Percentiles rank a stretch among this genome's conserved stretches.
Evolutionary conservation across 2,797 vertebrate species (phyloP).

Genomic region (Enteromius viviparus): DNA sequence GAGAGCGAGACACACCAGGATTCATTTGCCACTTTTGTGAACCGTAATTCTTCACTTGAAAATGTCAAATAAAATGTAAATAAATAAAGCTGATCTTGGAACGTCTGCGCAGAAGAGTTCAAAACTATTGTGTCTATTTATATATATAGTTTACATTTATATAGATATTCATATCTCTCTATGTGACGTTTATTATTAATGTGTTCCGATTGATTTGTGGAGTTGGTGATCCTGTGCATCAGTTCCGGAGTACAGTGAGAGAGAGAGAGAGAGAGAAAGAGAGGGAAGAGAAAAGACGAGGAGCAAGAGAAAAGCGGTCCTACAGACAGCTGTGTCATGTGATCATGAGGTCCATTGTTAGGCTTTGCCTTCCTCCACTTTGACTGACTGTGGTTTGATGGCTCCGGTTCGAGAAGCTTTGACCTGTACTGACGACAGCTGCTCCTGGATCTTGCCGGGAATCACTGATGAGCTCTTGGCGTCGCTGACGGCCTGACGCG

Average conservation of each 20-base stretch:
- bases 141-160: slow-evolving; percentile 56
- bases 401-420: slow-evolving; percentile 90
- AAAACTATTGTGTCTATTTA: slow-evolving; percentile 73
- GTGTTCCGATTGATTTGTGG: slow-evolving; percentile 69
- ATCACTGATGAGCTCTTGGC: slow-evolving; percentile 79
- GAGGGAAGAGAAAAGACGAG: slow-evolving; percentile 46
- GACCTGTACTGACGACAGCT: slow-evolving; percentile 78
- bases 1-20: slow-evolving; percentile 53
- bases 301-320: slow-evolving; percentile 45
- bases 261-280: slow-evolving; percentile 58
- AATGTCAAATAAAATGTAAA: slow-evolving; percentile 76
- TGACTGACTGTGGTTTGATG: slow-evolving; percentile 91
- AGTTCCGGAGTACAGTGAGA: slow-evolving; percentile 49
- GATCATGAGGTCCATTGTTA: slow-evolving; percentile 75
- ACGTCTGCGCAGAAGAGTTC: slow-evolving; percentile 79
- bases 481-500: slow-evolving; percentile 77
- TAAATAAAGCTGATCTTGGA: slow-evolving; percentile 80
- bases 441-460: slow-evolving; percentile 86
- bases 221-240: slow-evolving; percentile 63
- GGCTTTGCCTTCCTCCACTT: slow-evolving; percentile 92
- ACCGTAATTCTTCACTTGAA: slow-evolving; percentile 70
- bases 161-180: slow-evolving; percentile 76
- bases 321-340: slow-evolving; percentile 41
- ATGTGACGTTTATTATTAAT: slow-evolving; percentile 69
- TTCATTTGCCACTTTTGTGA: slow-evolving; percentile 54